A percentile compares a stretch with the other conserved stretches of the same genome.
Conservation (phyloP, 2,113 vertebrate genomes). For the Pseudonaja textilis region DNA sequence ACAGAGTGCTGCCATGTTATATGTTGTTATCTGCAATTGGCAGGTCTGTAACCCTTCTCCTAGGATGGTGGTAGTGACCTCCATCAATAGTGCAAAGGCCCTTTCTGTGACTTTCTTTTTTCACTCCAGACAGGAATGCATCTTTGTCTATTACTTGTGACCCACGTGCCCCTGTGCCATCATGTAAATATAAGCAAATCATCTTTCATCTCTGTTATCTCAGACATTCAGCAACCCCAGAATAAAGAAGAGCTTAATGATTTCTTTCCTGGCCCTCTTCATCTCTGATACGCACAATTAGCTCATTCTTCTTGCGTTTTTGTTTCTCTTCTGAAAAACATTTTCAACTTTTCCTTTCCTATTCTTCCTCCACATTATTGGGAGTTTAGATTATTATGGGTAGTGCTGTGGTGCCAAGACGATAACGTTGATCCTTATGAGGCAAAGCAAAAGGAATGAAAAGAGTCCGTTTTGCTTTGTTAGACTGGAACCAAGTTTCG, state of each 20-base stretch:
- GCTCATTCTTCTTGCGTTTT: background rate
- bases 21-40: constrained; percentile 1
- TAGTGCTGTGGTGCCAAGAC: background rate
- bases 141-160: constrained; percentile 14
- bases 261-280: background rate
- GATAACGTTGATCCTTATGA: background rate
- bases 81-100: background rate
- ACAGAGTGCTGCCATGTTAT: background rate
- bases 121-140: background rate
- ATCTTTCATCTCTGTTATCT: constrained; percentile 29
- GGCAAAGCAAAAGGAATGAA: background rate
- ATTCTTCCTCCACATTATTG: background rate
- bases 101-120: background rate
- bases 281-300: background rate
- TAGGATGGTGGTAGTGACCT: constrained; percentile 10
- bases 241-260: constrained; percentile 7
- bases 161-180: background rate
- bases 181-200: constrained; percentile 19
- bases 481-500: background rate
- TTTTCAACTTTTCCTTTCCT: background rate
- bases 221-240: background rate
- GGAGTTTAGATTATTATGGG: background rate
- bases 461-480: background rate
- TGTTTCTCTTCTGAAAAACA: background rate
- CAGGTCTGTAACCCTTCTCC: background rate